Evolutionary conservation across 2,797 vertebrate species (phyloP).

Genomic region (Knipowitschia caucasica): DNA sequence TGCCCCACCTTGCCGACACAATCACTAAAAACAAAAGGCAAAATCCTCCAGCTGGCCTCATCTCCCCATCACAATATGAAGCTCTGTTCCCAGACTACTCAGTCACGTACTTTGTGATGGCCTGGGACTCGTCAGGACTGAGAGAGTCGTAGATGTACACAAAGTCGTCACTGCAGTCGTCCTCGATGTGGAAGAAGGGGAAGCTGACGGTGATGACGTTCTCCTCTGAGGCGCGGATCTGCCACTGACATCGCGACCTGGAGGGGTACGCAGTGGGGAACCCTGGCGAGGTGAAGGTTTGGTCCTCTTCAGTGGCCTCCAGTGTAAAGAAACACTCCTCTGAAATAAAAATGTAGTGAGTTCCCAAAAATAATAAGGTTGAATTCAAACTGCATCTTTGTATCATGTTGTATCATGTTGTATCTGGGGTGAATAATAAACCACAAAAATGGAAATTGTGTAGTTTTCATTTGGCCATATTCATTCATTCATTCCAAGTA

Average conservation of each 20-base stretch:
- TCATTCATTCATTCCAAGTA: too few species aligned
- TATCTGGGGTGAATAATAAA: too few species aligned
- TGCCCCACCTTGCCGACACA: too few species aligned
- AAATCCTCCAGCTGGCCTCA: too few species aligned
- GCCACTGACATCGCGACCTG: conserved; percentile 75
- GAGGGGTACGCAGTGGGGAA: conserved; percentile 50
- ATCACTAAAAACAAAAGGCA: too few species aligned
- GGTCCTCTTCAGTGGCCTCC: conserved; percentile 23
- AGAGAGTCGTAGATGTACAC: conserved; percentile 77
- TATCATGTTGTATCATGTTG: too few species aligned
- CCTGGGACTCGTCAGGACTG: conserved; percentile 70
- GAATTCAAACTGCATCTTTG: too few species aligned
- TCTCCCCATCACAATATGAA: background rate
- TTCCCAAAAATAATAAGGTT: too few species aligned
- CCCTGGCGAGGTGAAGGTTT: conserved; percentile 52
- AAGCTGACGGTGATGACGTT: conserved; percentile 63
- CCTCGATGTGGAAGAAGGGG: conserved; percentile 71
- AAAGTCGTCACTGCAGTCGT: conserved; percentile 76
- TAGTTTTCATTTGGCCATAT: too few species aligned
- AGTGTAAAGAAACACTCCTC: conserved; percentile 62
- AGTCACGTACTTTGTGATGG: conserved; percentile 75
- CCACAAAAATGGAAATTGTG: too few species aligned
- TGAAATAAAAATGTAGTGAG: conserved; percentile 24
- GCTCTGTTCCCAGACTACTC: background rate
- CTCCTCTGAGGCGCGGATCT: conserved; percentile 64